Evolutionary conservation across 2,888 invertebrate species (phyloP).

Genomic region (Perdita meconis): DNA sequence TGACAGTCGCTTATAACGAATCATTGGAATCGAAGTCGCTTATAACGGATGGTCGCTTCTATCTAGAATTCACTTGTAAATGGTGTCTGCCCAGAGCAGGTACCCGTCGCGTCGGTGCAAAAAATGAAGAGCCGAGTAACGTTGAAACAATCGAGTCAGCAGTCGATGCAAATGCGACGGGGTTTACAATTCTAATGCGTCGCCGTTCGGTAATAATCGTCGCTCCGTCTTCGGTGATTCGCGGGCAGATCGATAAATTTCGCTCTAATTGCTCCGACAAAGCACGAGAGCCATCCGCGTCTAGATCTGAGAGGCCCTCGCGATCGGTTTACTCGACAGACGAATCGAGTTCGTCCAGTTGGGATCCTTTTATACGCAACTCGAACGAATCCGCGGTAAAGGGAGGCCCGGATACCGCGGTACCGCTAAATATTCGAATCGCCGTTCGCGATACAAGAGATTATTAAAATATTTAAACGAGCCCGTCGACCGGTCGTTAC

Average conservation of each 20-base stretch:
- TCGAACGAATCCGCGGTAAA: slow-evolving; percentile 43
- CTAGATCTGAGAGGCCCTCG: slow-evolving; percentile 4
- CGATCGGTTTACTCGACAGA: not conserved
- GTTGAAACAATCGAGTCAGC: not conserved
- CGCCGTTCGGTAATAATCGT: not conserved
- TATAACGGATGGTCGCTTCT: too few species aligned
- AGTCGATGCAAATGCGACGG: slow-evolving; percentile 25
- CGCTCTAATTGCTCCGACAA: slow-evolving; percentile 40
- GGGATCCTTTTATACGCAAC: slow-evolving; percentile 35
- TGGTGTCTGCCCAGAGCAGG: too few species aligned
- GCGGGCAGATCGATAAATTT: slow-evolving; percentile 39
- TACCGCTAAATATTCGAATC: slow-evolving; percentile 76
- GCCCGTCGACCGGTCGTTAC: slow-evolving; percentile 77
- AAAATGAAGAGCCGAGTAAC: not conserved
- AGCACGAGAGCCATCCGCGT: slow-evolving; percentile 10
- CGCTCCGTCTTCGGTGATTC: slow-evolving; percentile 23
- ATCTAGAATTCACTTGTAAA: too few species aligned
- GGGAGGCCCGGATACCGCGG: slow-evolving; percentile 55
- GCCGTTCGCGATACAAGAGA: slow-evolving; percentile 78
- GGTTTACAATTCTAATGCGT: slow-evolving; percentile 33
- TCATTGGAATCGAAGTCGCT: too few species aligned
- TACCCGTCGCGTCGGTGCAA: too few species aligned
- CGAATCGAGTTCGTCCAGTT: not conserved
- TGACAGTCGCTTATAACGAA: too few species aligned
- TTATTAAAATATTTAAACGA: slow-evolving; percentile 81